Percentiles rank a stretch among this genome's conserved stretches.
Evolutionary conservation across 2,797 vertebrate genomes (phyloP).

Genomic region (Mormyrops boulengeri): DNA sequence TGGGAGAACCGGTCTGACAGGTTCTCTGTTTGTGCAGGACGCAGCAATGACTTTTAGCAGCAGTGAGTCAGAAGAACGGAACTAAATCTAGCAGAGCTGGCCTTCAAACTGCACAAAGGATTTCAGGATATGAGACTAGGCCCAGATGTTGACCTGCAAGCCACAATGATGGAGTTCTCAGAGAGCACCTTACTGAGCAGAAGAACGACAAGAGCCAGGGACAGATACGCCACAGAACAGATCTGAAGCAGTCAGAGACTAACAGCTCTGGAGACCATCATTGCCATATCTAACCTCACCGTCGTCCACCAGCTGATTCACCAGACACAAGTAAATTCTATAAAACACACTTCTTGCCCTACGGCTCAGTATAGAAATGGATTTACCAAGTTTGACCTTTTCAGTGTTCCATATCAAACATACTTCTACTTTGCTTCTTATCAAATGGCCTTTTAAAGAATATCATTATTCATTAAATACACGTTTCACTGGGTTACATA

Average conservation of each 20-base stretch:
- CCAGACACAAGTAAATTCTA: background rate
- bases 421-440: background rate
- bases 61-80: slow-evolving; percentile 17
- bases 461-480: background rate
- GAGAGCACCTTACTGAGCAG: background rate
- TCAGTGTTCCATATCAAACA: background rate
- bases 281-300: background rate
- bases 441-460: background rate
- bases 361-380: background rate
- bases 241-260: background rate
- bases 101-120: slow-evolving; percentile 19
- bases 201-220: background rate
- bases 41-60: background rate
- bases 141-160: background rate
- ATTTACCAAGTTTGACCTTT: background rate
- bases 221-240: background rate
- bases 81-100: slow-evolving; percentile 15
- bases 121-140: background rate
- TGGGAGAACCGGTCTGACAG: slow-evolving; percentile 39
- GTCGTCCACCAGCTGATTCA: background rate
- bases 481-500: background rate
- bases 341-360: background rate
- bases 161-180: background rate
- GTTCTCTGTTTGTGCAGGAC: slow-evolving; percentile 46
- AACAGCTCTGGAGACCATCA: background rate